phyloP scores from a whole-genome alignment of 2,113 vertebrate genomes.

The Calyptommatus sinebrachiatus region DNA sequence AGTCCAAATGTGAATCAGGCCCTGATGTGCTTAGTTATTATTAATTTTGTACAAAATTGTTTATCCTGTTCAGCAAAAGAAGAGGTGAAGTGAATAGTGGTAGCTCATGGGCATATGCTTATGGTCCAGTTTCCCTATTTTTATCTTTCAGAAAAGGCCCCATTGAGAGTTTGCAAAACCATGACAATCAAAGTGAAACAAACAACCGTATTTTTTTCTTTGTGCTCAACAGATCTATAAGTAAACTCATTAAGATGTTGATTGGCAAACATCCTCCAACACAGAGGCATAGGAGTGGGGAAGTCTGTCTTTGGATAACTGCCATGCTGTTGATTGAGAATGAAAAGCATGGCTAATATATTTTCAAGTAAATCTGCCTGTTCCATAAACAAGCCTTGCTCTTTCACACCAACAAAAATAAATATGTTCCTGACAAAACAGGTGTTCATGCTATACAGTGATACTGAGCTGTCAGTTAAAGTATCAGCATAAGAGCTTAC shows the following conservation, averaged over 20 bases:
- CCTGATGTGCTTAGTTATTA: no score
- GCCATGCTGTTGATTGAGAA: conserved; percentile 39
- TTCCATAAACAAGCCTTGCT: conserved; percentile 47
- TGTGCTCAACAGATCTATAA: background rate
- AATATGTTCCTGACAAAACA: conserved; percentile 4
- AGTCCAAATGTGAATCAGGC: no score
- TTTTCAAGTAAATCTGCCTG: conserved; percentile 51
- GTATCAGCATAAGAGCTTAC: background rate
- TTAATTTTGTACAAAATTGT: no score
- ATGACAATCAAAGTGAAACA: no score
- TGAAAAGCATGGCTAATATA: conserved; percentile 53
- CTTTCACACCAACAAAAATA: conserved; percentile 31
- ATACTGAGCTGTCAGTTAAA: background rate
- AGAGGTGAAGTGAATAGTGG: no score
- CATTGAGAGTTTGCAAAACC: no score
- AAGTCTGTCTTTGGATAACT: conserved; percentile 40
- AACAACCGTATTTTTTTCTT: no score
- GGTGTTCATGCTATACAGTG: background rate
- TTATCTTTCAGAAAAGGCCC: no score
- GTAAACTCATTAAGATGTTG: conserved; percentile 49
- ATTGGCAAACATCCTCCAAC: conserved; percentile 49
- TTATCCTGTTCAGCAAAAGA: no score
- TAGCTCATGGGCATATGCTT: no score
- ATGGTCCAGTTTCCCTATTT: no score
- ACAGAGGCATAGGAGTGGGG: conserved; percentile 32